These are phyloP conservation scores for Catajapyx aquilonaris DNA, from an alignment of 1,140 invertebrate species.

Conservation along the genomic window DNA sequence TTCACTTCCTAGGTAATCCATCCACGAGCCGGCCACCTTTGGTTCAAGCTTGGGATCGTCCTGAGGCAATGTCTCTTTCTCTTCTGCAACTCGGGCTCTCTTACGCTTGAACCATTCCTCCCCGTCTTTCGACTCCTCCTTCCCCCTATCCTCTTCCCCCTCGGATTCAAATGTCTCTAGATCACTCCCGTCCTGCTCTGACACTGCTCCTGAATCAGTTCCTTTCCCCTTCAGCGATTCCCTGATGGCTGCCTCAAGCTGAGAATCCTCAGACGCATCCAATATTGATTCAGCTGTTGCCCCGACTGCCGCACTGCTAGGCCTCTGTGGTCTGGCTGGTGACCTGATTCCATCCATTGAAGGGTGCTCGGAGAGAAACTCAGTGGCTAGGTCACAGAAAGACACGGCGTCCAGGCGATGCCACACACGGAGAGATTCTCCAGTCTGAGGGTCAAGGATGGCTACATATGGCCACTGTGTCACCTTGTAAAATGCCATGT, in stretches of 20 bases:
- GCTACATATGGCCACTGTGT: slow-evolving; percentile 44
- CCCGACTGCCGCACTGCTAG: no score
- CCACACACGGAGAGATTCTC: slow-evolving; percentile 36
- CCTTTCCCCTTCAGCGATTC: background rate
- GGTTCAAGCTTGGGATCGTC: no score
- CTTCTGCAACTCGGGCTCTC: no score
- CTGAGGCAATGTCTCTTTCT: no score
- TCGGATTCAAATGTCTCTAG: background rate
- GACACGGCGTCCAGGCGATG: slow-evolving; percentile 26
- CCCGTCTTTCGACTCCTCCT: no score
- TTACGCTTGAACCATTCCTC: no score
- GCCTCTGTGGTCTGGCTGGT: background rate
- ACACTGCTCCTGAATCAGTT: background rate
- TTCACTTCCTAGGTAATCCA: no score
- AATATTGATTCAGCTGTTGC: no score
- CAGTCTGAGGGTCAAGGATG: slow-evolving; percentile 53
- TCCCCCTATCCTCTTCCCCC: no score
- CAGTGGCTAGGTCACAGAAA: slow-evolving; percentile 25
- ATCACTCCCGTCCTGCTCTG: background rate
- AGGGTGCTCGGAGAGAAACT: slow-evolving; percentile 12
- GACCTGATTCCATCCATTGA: slow-evolving; percentile 1
- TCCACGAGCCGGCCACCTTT: no score
- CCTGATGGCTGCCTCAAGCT: no score
- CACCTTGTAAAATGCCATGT: slow-evolving; percentile 47
- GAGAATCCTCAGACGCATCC: no score